Conservation (phyloP, 1,140 invertebrate genomes). For the Ostrea edulis region DNA sequence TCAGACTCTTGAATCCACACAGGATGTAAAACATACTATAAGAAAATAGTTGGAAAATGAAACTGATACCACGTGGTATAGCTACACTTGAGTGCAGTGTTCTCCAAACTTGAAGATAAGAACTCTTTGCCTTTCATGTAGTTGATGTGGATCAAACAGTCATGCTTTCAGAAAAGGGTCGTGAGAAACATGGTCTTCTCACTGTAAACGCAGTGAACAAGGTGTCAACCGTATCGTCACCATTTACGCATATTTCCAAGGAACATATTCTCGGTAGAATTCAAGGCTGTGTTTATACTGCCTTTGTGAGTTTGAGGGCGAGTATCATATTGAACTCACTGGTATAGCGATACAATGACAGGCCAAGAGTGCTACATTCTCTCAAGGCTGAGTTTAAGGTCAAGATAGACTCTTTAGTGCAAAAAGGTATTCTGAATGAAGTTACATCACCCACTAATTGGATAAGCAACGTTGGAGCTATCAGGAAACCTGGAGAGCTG, state of each 20-base stretch:
- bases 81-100: neutral
- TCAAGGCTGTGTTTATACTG: neutral
- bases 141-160: constrained; percentile 4
- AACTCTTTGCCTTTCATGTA: neutral
- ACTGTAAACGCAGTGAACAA: neutral
- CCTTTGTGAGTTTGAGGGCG: neutral
- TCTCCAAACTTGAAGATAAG: neutral
- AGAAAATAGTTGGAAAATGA: neutral
- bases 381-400: neutral
- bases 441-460: constrained; percentile 32
- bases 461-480: constrained; percentile 41
- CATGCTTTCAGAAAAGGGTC: neutral
- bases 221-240: neutral
- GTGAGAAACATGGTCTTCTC: neutral
- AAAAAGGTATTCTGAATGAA: neutral
- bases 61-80: neutral
- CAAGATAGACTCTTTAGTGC: neutral
- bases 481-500: constrained; percentile 44
- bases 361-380: neutral
- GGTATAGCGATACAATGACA: neutral
- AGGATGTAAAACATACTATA: neutral
- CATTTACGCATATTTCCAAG: neutral
- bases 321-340: neutral
- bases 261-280: neutral
- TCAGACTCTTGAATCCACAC: neutral